phyloP scores from a whole-genome alignment of 2,888 invertebrate species.

The Hydropsyche betteni region DNA sequence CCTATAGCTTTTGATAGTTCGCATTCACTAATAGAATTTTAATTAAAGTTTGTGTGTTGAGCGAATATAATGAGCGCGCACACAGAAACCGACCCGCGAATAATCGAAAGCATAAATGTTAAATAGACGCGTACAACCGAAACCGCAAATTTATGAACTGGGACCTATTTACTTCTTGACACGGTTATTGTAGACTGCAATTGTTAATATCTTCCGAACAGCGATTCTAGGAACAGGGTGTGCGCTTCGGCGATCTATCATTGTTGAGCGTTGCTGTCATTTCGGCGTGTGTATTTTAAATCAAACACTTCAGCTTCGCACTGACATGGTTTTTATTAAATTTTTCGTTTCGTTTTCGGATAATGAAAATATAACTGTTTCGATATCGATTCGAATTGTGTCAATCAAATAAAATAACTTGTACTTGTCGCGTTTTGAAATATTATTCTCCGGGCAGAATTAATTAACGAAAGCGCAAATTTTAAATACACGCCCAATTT shows the following conservation, averaged over 20 bases:
- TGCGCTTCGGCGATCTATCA: not conserved
- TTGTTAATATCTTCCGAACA: no score
- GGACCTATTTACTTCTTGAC: not conserved
- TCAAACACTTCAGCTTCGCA: not conserved
- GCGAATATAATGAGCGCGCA: slow-evolving; percentile 7
- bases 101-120: slow-evolving; percentile 11
- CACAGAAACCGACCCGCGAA: slow-evolving; percentile 1
- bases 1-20: slow-evolving; percentile 6
- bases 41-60: slow-evolving; percentile 11
- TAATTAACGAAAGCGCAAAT: slow-evolving; percentile 12
- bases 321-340: slow-evolving; percentile 16
- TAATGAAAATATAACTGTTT: no score
- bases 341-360: not conserved
- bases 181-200: no score
- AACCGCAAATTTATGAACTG: slow-evolving; percentile 17
- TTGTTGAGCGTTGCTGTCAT: slow-evolving; percentile 12
- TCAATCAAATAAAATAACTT: no score
- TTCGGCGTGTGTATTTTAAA: slow-evolving; percentile 7
- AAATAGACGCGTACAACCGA: not conserved
- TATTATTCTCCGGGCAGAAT: not conserved
- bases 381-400: no score
- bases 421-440: no score
- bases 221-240: not conserved
- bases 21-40: slow-evolving; percentile 15
- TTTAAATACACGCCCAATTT: slow-evolving; percentile 1